A percentile compares a stretch with the other conserved stretches of the same genome.
phyloP scores from a whole-genome alignment of 2,888 invertebrate genomes.

The Axea sp. region DNA sequence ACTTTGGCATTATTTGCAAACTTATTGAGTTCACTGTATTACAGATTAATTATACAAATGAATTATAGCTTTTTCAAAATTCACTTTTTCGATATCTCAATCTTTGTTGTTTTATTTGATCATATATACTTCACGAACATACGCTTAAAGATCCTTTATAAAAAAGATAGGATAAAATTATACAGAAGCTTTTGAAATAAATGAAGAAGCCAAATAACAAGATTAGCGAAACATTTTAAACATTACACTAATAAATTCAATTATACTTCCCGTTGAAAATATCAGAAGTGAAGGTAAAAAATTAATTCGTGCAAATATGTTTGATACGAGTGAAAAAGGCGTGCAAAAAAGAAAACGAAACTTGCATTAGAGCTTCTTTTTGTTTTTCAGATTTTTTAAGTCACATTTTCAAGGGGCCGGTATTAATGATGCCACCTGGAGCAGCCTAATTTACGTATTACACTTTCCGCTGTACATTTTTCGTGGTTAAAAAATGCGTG shows the following conservation, averaged over 20 bases:
- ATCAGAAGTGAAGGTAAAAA: constrained; percentile 7
- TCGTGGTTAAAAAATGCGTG: too few species aligned
- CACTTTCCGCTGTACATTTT: background rate
- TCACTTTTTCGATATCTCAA: too few species aligned
- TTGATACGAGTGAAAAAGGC: constrained; percentile 5
- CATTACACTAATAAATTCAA: constrained; percentile 18
- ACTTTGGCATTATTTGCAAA: constrained; percentile 27
- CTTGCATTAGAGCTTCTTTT: constrained; percentile 1
- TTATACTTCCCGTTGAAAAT: constrained; percentile 4
- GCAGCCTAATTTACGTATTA: constrained; percentile 15
- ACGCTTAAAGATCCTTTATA: too few species aligned
- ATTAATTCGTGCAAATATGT: background rate
- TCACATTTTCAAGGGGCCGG: background rate
- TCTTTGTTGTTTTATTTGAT: too few species aligned
- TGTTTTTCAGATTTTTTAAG: constrained; percentile 5
- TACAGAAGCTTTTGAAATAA: too few species aligned
- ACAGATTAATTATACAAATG: too few species aligned
- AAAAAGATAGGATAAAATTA: too few species aligned
- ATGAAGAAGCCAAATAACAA: too few species aligned
- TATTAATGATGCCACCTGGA: constrained; percentile 2
- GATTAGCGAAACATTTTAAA: too few species aligned
- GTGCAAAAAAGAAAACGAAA: constrained; percentile 15
- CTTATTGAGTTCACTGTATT: constrained; percentile 28
- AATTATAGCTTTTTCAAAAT: too few species aligned
- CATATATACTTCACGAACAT: too few species aligned